These are phyloP conservation scores for Amniataba percoides DNA, from an alignment of 2,797 vertebrate genomes.

Conservation along the genomic window DNA sequence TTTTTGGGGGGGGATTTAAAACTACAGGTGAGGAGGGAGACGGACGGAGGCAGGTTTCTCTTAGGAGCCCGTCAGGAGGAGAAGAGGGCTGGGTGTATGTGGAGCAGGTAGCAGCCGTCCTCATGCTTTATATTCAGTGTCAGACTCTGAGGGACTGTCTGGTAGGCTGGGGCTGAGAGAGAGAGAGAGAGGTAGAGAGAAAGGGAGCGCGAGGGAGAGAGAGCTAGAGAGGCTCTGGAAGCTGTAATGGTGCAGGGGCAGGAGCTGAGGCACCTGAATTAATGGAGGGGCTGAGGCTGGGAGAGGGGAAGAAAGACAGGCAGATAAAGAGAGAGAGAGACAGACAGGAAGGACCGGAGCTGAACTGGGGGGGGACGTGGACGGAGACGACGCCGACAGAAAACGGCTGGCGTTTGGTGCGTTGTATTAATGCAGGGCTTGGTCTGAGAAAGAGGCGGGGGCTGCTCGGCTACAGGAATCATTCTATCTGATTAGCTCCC, in stretches of 20 bases:
- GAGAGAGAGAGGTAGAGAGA: slow-evolving; percentile 47
- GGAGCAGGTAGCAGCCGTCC: slow-evolving; percentile 82
- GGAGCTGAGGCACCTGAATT: slow-evolving; percentile 79
- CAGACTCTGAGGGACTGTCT: slow-evolving; percentile 81
- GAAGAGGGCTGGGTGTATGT: slow-evolving; percentile 78
- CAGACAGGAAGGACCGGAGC: slow-evolving; percentile 26
- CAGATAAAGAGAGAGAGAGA: slow-evolving; percentile 33
- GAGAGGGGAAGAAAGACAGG: slow-evolving; percentile 40
- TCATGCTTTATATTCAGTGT: slow-evolving; percentile 85
- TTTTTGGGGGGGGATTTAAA: slow-evolving; percentile 34
- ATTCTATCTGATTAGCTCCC: slow-evolving; percentile 85
- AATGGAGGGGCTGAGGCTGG: slow-evolving; percentile 69
- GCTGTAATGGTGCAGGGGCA: slow-evolving; percentile 76
- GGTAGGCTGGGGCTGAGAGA: slow-evolving; percentile 73
- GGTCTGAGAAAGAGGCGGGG: slow-evolving; percentile 59
- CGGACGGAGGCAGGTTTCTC: slow-evolving; percentile 68
- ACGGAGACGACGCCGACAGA: slow-evolving; percentile 35
- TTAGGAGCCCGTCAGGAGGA: slow-evolving; percentile 75
- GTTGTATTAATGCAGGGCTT: slow-evolving; percentile 71
- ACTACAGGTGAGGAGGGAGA: slow-evolving; percentile 79
- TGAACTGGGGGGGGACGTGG: slow-evolving; percentile 35
- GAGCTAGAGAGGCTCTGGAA: slow-evolving; percentile 67
- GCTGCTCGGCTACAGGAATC: slow-evolving; percentile 76
- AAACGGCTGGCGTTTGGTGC: slow-evolving; percentile 45
- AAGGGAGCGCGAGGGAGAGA: slow-evolving; percentile 33